Evolutionary conservation across 2,888 invertebrate species (phyloP).

Genomic region (Thysanoteuthis rhombus): DNA sequence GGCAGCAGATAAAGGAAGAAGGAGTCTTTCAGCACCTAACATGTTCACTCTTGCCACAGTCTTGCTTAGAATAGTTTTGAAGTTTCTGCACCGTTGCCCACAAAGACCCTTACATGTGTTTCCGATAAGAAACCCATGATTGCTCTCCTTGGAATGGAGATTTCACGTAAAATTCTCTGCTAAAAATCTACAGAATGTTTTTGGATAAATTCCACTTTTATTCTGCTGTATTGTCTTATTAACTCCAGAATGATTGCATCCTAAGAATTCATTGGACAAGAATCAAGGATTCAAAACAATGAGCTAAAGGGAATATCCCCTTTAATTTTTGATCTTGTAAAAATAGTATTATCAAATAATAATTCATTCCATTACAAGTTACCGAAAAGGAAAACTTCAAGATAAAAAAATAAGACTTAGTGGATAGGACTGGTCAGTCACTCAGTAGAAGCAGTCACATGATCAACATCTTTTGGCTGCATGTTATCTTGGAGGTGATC

Average conservation of each 20-base stretch:
- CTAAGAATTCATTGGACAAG: too few relatives aligned
- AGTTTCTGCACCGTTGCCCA: neutral
- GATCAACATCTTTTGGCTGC: too few relatives aligned
- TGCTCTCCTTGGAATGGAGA: neutral
- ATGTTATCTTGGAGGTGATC: too few relatives aligned
- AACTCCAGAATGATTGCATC: neutral
- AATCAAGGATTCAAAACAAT: too few relatives aligned
- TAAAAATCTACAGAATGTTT: neutral
- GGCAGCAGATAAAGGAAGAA: neutral
- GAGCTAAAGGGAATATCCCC: too few relatives aligned
- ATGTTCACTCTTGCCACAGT: neutral
- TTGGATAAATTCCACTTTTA: neutral
- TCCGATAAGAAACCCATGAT: neutral
- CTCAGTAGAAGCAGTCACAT: too few relatives aligned
- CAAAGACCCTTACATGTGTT: neutral
- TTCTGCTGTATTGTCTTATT: neutral
- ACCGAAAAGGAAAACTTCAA: too few relatives aligned
- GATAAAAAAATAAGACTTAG: too few relatives aligned
- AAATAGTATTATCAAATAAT: too few relatives aligned
- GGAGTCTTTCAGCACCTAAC: neutral
- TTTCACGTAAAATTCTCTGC: neutral
- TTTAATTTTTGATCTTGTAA: too few relatives aligned
- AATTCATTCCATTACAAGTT: too few relatives aligned
- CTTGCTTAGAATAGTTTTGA: neutral
- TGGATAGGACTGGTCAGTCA: too few relatives aligned